Percentiles rank a stretch among this genome's conserved stretches.
These are phyloP conservation scores for Platysternon megacephalum DNA, from an alignment of 2,113 vertebrate species.

Conservation along the genomic window DNA sequence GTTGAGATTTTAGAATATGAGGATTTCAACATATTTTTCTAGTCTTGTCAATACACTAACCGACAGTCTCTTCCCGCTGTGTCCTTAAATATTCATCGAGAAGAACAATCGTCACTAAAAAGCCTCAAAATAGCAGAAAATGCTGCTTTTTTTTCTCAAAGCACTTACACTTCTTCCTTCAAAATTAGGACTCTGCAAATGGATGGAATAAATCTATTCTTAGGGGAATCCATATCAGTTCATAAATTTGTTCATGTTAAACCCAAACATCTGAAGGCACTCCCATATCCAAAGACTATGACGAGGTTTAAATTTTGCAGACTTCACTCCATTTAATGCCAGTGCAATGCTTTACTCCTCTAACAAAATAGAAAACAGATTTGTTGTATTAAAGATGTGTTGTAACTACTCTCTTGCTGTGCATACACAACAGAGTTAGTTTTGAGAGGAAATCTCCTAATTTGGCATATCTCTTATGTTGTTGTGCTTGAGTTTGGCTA, in stretches of 20 bases:
- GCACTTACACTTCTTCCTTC: slow-evolving; percentile 45
- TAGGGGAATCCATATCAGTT: slow-evolving; percentile 75
- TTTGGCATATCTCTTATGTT: slow-evolving; percentile 58
- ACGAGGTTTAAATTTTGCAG: slow-evolving; percentile 68
- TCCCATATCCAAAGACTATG: slow-evolving; percentile 57
- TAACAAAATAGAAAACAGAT: slow-evolving; percentile 71
- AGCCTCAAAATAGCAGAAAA: slow-evolving; percentile 38
- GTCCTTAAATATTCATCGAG: not conserved
- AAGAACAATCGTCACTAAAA: not conserved
- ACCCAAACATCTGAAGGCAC: slow-evolving; percentile 72
- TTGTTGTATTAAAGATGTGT: slow-evolving; percentile 53
- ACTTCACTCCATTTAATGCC: slow-evolving; percentile 64
- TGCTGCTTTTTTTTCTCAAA: not conserved
- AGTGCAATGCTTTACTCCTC: slow-evolving; percentile 68
- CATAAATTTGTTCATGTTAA: slow-evolving; percentile 78
- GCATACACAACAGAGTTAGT: slow-evolving; percentile 58
- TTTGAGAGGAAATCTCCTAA: slow-evolving; percentile 58
- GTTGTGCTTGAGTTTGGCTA: slow-evolving; percentile 51
- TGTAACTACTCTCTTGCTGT: slow-evolving; percentile 55
- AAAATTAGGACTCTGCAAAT: slow-evolving; percentile 73
- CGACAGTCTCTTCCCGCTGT: not conserved
- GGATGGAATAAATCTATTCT: slow-evolving; percentile 72
- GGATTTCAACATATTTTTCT: slow-evolving; percentile 6
- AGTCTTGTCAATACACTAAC: not conserved
- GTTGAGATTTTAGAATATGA: not conserved